Percentiles rank a stretch among this genome's conserved stretches.
These are phyloP conservation scores for Gasteruption jaculator DNA, from an alignment of 2,888 invertebrate species.

Conservation along the genomic window DNA sequence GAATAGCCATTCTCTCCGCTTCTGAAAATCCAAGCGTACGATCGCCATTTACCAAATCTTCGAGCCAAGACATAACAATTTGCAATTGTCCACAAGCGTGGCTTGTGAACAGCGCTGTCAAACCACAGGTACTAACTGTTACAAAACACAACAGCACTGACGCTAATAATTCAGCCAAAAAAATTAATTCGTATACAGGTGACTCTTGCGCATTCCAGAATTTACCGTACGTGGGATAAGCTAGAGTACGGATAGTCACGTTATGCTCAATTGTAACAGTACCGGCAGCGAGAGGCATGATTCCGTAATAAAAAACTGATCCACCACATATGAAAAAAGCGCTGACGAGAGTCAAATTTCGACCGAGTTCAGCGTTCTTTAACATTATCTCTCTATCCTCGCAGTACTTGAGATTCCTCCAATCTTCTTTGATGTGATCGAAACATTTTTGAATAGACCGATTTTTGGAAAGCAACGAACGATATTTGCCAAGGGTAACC, in stretches of 20 bases:
- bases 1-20: slow-evolving; percentile 23
- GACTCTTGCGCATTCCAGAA: slow-evolving; percentile 32
- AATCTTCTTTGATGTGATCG: slow-evolving; percentile 25
- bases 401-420: slow-evolving; percentile 21
- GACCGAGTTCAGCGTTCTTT: slow-evolving; percentile 27
- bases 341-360: slow-evolving; percentile 26
- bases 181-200: slow-evolving; percentile 39
- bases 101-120: slow-evolving; percentile 38
- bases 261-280: slow-evolving; percentile 30
- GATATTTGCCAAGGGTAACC: slow-evolving; percentile 33
- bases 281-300: slow-evolving; percentile 33
- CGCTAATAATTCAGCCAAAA: slow-evolving; percentile 32
- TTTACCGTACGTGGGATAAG: slow-evolving; percentile 35
- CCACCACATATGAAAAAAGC: slow-evolving; percentile 37
- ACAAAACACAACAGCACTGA: slow-evolving; percentile 37
- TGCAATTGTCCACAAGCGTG: slow-evolving; percentile 42
- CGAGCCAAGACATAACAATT: slow-evolving; percentile 29
- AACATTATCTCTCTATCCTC: slow-evolving; percentile 27
- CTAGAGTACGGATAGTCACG: slow-evolving; percentile 29
- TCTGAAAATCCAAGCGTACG: background rate
- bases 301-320: slow-evolving; percentile 35
- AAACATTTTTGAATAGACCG: slow-evolving; percentile 28
- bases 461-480: slow-evolving; percentile 24
- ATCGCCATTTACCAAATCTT: slow-evolving; percentile 23
- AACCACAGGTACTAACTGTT: slow-evolving; percentile 35